A percentile compares a stretch with the other conserved stretches of the same genome.
Evolutionary conservation across 1,140 invertebrate species (phyloP).

Genomic region (Drosophila athabasca): DNA sequence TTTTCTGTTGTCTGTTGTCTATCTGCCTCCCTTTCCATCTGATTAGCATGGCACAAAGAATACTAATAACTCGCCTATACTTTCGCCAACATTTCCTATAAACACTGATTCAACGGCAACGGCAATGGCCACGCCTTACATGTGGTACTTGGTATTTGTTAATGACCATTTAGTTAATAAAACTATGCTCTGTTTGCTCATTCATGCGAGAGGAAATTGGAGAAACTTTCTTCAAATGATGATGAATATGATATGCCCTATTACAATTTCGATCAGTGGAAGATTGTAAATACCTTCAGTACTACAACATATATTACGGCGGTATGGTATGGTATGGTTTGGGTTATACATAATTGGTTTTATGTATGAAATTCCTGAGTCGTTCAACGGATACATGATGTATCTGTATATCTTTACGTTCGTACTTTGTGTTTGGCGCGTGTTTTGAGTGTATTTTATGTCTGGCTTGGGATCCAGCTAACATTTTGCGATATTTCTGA

Average conservation of each 20-base stretch:
- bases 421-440: conserved; percentile 3
- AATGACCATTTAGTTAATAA: too few relatives aligned
- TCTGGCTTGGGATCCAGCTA: too few relatives aligned
- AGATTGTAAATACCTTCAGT: too few relatives aligned
- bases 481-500: conserved; percentile 18
- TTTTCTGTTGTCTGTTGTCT: neutral
- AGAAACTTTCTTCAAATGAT: too few relatives aligned
- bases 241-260: too few relatives aligned
- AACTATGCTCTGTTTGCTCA: too few relatives aligned
- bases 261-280: too few relatives aligned
- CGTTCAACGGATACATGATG: conserved; percentile 65
- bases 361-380: conserved; percentile 79
- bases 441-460: conserved; percentile 3
- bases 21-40: conserved; percentile 2
- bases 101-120: conserved; percentile 6
- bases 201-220: too few relatives aligned
- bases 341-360: conserved; percentile 38
- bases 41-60: conserved; percentile 60
- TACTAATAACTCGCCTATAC: conserved; percentile 41
- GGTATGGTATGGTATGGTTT: conserved; percentile 4
- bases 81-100: conserved; percentile 10
- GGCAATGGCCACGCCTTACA: neutral
- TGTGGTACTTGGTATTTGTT: neutral
- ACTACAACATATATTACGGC: too few relatives aligned
- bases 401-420: neutral